Percentiles rank a stretch among this genome's conserved stretches.
These are phyloP conservation scores for Dynastes hyllus DNA, from an alignment of 2,888 invertebrate species.

Conservation along the genomic window DNA sequence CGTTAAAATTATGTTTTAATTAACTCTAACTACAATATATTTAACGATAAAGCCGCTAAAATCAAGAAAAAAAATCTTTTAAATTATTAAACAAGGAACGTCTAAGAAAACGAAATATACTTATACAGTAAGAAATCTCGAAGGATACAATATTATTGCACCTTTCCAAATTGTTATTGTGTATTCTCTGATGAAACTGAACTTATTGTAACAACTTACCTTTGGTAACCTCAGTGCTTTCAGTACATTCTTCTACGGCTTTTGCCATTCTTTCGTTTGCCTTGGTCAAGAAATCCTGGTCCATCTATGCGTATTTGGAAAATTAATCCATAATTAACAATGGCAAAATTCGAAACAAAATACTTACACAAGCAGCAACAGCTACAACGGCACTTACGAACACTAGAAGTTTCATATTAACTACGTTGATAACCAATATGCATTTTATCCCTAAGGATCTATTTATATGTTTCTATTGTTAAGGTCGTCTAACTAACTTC, in stretches of 20 bases:
- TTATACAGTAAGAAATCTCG: too few relatives aligned
- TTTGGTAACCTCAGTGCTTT: constrained; percentile 20
- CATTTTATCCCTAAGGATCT: background rate
- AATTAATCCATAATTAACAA: background rate
- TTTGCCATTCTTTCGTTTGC: constrained; percentile 31
- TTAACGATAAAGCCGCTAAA: too few relatives aligned
- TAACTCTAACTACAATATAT: too few relatives aligned
- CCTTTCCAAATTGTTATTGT: too few relatives aligned
- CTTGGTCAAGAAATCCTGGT: constrained; percentile 30
- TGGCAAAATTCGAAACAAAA: background rate
- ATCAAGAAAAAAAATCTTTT: too few relatives aligned
- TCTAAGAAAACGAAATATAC: too few relatives aligned
- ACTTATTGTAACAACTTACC: background rate
- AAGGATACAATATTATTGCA: too few relatives aligned
- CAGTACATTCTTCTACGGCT: constrained; percentile 23
- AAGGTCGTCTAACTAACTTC: background rate
- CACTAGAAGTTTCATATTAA: constrained; percentile 8
- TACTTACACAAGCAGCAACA: constrained; percentile 31
- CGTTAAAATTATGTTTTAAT: too few relatives aligned
- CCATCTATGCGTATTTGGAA: too few relatives aligned
- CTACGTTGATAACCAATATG: background rate
- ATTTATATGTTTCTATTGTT: background rate
- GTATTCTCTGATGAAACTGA: too few relatives aligned
- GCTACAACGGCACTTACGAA: background rate
- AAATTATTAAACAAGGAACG: too few relatives aligned